Evolutionary conservation across 2,113 vertebrate species (phyloP).

Genomic region (Leptobrachium leishanense): DNA sequence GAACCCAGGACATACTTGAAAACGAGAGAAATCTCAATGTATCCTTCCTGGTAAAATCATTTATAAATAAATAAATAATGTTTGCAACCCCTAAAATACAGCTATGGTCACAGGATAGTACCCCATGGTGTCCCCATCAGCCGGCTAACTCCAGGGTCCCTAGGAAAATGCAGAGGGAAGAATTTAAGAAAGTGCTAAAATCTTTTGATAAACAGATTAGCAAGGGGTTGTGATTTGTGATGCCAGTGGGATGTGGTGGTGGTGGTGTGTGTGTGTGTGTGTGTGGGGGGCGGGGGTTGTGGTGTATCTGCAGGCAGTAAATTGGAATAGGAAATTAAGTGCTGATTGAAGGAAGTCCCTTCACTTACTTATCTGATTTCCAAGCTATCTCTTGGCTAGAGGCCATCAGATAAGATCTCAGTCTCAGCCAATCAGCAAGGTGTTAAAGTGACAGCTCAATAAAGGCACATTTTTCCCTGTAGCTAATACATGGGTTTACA

Average conservation of each 20-base stretch:
- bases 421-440: slow-evolving; percentile 1
- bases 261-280: not conserved
- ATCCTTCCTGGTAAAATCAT: no score
- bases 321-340: not conserved
- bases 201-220: slow-evolving; percentile 45
- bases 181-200: slow-evolving; percentile 45
- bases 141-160: slow-evolving; percentile 14
- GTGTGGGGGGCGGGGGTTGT: not conserved
- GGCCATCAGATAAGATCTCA: slow-evolving; percentile 22
- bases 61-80: no score
- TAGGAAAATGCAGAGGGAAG: slow-evolving; percentile 4
- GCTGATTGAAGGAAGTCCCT: slow-evolving; percentile 18
- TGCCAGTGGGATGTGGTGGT: slow-evolving; percentile 2
- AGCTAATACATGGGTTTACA: slow-evolving; percentile 23
- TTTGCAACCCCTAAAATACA: no score
- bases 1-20: no score
- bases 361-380: slow-evolving; percentile 25
- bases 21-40: no score
- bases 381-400: slow-evolving; percentile 9
- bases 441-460: slow-evolving; percentile 32
- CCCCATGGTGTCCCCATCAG: not conserved
- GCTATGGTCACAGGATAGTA: no score
- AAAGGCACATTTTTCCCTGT: slow-evolving; percentile 8
- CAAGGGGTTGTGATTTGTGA: slow-evolving; percentile 32
- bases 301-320: slow-evolving; percentile 7